Evolutionary conservation across 2,888 invertebrate species (phyloP), one percentile per base, ranked within the genome.

Genomic region (Drosophila melanosoma): DNA sequence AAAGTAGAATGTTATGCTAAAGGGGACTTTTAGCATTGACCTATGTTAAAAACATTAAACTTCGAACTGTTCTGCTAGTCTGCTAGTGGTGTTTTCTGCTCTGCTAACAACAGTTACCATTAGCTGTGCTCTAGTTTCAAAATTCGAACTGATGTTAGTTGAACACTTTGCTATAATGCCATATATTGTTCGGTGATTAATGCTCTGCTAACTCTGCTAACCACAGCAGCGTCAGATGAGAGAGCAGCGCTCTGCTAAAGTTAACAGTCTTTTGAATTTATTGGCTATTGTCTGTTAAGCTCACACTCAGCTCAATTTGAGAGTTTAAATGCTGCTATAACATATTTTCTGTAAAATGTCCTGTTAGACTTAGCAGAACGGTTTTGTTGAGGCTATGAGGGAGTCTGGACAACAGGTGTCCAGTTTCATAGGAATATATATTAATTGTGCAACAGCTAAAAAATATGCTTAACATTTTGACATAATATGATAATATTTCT

Each of bases 371-470:
- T 40, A 26, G 17, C 36, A 57, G 12, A 1, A 20, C 8, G 4
- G 2, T 3, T 12, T 12, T 20, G 26, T 11, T 53, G 23, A 40
- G 17, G 12, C 29, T 26, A 10, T 35, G 8, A 12, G 12, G 10
- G 15, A 48, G 12, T 38, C n/a, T 33, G 49, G 73, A 17, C 74
- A 74, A 74, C 73, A 74, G 73, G 74, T 74, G 73, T 59, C 33
- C 12, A 11, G 23, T 23, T 61, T 6, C 10, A 20, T 15, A 10
- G 12, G 15, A 56, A n/a, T 10, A 53, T 5, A 53, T 38, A 2
- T 12, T 1, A 26, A 26, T 10, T 17, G 11, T 11, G 11, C 8
- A 11, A 17, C 12, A 26, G 17, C 3, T 2, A n/a, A 2, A 1
- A 6, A 29, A 3, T n/a, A 5, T 26, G 23, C 12, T 7, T 1